phyloP scores from a whole-genome alignment of 2,797 vertebrate genomes.

The Pristis pectinata region DNA sequence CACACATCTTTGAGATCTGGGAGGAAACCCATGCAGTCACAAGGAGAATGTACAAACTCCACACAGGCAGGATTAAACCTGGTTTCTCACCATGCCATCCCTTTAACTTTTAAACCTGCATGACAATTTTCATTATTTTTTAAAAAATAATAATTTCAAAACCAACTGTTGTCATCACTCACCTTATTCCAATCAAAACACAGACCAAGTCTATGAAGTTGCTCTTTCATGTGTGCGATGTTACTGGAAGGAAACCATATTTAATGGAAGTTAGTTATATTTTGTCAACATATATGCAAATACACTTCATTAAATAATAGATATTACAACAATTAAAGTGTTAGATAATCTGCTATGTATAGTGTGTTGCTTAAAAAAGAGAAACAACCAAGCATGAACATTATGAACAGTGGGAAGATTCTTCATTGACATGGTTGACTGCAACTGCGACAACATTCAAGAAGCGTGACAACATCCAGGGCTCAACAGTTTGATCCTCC shows the following conservation, averaged over 20 bases:
- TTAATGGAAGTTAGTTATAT: neutral
- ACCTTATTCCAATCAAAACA: conserved; percentile 90
- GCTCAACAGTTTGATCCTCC: neutral
- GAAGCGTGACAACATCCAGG: neutral
- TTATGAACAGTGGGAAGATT: neutral
- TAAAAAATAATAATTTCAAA: conserved; percentile 6
- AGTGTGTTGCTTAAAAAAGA: neutral
- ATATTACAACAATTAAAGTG: neutral
- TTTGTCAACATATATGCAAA: no score
- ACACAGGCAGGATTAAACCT: no score
- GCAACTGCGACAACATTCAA: neutral
- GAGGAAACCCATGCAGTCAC: no score
- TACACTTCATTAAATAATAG: neutral
- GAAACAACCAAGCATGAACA: neutral
- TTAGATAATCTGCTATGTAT: neutral
- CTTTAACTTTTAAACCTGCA: no score
- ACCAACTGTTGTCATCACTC: conserved; percentile 45
- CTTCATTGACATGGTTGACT: neutral
- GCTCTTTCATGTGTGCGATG: conserved; percentile 80
- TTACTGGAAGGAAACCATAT: conserved; percentile 68
- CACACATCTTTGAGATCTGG: no score
- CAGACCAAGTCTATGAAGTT: conserved; percentile 80
- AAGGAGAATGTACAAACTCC: no score
- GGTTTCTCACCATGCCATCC: no score
- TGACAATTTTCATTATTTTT: no score